Percentiles rank a stretch among this genome's conserved stretches.
Conservation (phyloP, 1,140 invertebrate genomes). For the Diorhabda carinulata region DNA sequence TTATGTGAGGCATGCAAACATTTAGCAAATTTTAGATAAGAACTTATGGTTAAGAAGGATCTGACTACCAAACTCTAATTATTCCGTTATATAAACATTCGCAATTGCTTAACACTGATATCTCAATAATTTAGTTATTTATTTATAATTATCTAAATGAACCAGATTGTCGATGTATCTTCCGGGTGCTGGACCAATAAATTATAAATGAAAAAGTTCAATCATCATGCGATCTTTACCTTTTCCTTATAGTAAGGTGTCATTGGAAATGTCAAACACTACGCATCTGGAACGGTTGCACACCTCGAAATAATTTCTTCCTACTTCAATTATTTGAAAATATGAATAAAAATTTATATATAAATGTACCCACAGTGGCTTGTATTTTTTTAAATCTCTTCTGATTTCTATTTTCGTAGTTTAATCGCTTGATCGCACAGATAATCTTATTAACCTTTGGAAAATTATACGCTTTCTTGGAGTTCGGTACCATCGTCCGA, state of each 20-base stretch:
- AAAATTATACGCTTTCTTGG: background rate
- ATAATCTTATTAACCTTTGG: background rate
- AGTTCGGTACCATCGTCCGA: background rate
- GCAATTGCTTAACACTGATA: too few relatives aligned
- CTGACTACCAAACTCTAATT: too few relatives aligned
- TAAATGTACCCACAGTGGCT: background rate
- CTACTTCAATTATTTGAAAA: too few relatives aligned
- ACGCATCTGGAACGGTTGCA: background rate
- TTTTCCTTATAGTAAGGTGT: slow-evolving; percentile 52
- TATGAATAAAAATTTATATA: background rate
- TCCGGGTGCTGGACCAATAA: background rate
- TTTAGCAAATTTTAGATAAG: too few relatives aligned
- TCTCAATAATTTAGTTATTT: too few relatives aligned
- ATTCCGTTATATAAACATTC: too few relatives aligned
- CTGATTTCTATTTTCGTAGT: background rate
- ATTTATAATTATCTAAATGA: too few relatives aligned
- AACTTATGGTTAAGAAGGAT: too few relatives aligned
- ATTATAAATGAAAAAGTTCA: background rate
- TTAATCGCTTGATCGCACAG: background rate
- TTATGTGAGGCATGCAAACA: too few relatives aligned
- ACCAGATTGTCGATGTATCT: too few relatives aligned
- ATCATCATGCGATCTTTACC: slow-evolving; percentile 25
- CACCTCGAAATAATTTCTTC: background rate
- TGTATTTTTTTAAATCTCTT: background rate
- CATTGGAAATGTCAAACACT: slow-evolving; percentile 48